phyloP scores from a whole-genome alignment of 2,888 invertebrate species.

The Pseudococcus longispinus region DNA sequence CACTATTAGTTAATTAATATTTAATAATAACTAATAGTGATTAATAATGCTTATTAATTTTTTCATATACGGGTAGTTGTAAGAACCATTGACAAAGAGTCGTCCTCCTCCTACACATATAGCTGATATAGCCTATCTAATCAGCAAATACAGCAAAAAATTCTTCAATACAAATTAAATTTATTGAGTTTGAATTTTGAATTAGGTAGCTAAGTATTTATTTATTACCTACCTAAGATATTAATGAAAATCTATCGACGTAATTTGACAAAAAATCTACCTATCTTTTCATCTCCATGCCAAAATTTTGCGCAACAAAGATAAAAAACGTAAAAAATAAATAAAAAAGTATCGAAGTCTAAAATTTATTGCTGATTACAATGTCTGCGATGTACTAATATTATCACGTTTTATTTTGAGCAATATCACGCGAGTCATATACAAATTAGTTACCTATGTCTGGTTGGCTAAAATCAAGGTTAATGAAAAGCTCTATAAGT shows the following conservation, averaged over 20 bases:
- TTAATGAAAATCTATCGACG: neutral
- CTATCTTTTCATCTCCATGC: neutral
- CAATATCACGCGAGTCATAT: neutral
- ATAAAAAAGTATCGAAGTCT: neutral
- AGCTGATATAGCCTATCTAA: too few relatives aligned
- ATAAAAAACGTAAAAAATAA: neutral
- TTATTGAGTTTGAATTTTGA: too few relatives aligned
- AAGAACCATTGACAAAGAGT: too few relatives aligned
- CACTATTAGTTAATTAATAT: too few relatives aligned
- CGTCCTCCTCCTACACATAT: too few relatives aligned
- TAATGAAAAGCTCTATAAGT: neutral
- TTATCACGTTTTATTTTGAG: conserved; percentile 17
- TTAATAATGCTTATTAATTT: too few relatives aligned
- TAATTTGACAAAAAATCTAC: neutral
- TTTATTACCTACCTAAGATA: neutral
- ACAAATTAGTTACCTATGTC: neutral
- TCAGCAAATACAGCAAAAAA: too few relatives aligned
- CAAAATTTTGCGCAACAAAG: neutral
- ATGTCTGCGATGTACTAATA: neutral
- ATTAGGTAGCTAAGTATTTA: too few relatives aligned
- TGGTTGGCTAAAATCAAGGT: neutral
- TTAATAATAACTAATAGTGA: too few relatives aligned
- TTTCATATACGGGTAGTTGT: too few relatives aligned
- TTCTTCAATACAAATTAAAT: too few relatives aligned
- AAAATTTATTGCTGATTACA: neutral